These are phyloP conservation scores for Drosophila kambysellisi DNA, from an alignment of 2,888 invertebrate genomes.

Conservation along the genomic window DNA sequence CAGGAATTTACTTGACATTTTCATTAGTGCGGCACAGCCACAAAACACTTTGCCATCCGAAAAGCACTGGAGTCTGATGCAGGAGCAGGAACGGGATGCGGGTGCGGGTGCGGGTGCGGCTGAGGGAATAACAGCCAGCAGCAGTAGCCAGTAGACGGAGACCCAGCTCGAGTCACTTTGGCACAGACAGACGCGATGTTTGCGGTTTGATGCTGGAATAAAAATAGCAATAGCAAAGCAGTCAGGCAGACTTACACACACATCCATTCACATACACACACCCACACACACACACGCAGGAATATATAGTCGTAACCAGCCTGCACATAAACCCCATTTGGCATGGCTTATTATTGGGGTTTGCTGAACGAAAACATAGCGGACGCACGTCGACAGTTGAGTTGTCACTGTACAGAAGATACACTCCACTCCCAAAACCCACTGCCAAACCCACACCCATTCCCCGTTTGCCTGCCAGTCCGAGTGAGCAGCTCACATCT, in stretches of 20 bases:
- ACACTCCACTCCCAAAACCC: background rate
- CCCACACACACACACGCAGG: background rate
- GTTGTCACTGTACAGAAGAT: conserved; percentile 49
- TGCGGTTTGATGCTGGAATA: conserved; percentile 72
- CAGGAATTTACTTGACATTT: conserved; percentile 84
- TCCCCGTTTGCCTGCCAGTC: conserved; percentile 8
- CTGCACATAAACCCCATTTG: conserved; percentile 73
- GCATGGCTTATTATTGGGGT: conserved; percentile 79
- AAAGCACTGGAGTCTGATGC: conserved; percentile 1
- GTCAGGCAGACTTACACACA: conserved; percentile 9
- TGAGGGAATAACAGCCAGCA: background rate
- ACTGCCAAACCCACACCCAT: background rate
- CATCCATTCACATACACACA: background rate
- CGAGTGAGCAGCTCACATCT: conserved; percentile 70
- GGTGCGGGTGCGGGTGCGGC: background rate
- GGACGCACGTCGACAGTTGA: conserved; percentile 63
- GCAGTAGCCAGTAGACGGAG: conserved; percentile 17
- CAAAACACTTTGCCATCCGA: conserved; percentile 73
- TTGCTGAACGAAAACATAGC: conserved; percentile 65
- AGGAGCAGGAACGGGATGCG: conserved; percentile 1
- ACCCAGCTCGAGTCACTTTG: conserved; percentile 46
- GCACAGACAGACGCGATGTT: conserved; percentile 65
- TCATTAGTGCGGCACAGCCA: conserved; percentile 81
- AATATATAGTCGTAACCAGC: conserved; percentile 15
- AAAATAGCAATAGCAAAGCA: conserved; percentile 50